These are phyloP conservation scores for Yasuhikotakia modesta DNA, from an alignment of 2,797 vertebrate genomes.

Conservation along the genomic window DNA sequence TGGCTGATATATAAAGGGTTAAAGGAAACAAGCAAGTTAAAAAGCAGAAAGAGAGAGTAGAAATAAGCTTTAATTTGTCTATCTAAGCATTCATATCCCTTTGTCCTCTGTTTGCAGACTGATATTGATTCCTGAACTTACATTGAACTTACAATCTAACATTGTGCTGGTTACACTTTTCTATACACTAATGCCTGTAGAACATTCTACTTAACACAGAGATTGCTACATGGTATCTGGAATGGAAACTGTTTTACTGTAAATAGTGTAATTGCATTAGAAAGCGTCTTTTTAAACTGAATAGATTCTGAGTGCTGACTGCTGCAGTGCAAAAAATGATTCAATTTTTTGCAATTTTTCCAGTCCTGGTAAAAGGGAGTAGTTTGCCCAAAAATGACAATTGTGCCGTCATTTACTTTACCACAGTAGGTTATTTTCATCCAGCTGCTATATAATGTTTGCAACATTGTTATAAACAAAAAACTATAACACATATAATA, in stretches of 20 bases:
- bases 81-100: conserved; percentile 3
- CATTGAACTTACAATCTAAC: conserved; percentile 1
- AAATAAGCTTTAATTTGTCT: background rate
- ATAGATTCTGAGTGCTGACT: too few species aligned
- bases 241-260: background rate
- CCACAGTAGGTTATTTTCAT: too few species aligned
- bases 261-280: background rate
- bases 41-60: conserved; percentile 55
- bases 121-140: background rate
- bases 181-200: conserved; percentile 9
- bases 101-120: conserved; percentile 12
- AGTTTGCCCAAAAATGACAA: background rate
- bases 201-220: background rate
- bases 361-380: background rate
- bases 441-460: too few species aligned
- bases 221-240: background rate
- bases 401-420: background rate
- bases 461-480: background rate
- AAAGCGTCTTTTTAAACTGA: background rate
- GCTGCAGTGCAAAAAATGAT: conserved; percentile 20
- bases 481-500: too few species aligned
- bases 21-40: conserved; percentile 98
- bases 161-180: background rate
- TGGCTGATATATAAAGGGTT: conserved; percentile 99
- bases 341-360: background rate